Evolutionary conservation across 1,140 invertebrate genomes (phyloP), one percentile per base, ranked within the genome.

Genomic region (Dendrolimus kikuchii): DNA sequence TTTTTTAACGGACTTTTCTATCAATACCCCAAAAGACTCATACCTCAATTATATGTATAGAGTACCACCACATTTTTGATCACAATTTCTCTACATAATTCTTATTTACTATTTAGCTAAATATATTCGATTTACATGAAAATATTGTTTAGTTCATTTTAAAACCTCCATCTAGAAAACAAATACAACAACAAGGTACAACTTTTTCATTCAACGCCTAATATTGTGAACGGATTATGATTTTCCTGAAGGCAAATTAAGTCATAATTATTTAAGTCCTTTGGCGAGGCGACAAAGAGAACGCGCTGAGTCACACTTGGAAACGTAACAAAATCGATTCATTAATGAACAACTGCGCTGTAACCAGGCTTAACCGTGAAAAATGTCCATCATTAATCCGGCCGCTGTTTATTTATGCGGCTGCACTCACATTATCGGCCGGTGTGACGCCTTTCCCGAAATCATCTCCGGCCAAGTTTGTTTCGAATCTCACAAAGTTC

Each of bases 391-490:
- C 64, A 66, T 68, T 77, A 71, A 69, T 67, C 57, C 61, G 53
- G 49, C 59, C 67, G 53, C 55, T 65, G 67, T 65, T 66, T 69
- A 74, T 75, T 71, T 67, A 66, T 71, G 61, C 59, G 61, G 50
- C 49, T 72, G 67, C 67, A 66, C 64, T 62, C 59, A 69, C 60
- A 74, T 68, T 68, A 76, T 62, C 62, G 67, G 68, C 56, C 68
- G 53, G 64, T 68, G 55, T 71, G 70, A 74, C 71, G 75, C 68
- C 66, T 76, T 77, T 75, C 65, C 70, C 68, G 66, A 77, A 77
- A 79, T 73, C 65, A 48, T 74, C 63, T 62, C 66, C 66, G 59
- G 67, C 76, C 78, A 77, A 61, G 68, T 74, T 80, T 82, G 81
- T 82, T 82, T 81, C 51, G 72, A 70, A 71, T 67, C 54, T 43